These are phyloP conservation scores for Perccottus glenii DNA, from an alignment of 2,113 vertebrate genomes.

Conservation along the genomic window DNA sequence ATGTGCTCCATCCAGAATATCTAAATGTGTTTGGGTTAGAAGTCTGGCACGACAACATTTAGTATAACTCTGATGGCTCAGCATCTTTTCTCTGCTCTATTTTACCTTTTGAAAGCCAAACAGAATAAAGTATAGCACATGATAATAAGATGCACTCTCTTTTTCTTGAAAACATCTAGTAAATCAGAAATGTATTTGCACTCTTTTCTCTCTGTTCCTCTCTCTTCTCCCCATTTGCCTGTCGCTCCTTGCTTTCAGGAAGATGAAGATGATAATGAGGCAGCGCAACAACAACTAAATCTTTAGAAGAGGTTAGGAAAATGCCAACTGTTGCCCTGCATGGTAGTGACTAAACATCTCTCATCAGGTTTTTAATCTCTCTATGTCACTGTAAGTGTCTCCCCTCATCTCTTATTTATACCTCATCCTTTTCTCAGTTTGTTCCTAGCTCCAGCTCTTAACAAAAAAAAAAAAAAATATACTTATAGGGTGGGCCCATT, in stretches of 20 bases:
- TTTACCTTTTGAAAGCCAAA: constrained; percentile 54
- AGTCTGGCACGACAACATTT: constrained; percentile 43
- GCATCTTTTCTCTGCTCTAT: constrained; percentile 40
- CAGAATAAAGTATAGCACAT: constrained; percentile 62
- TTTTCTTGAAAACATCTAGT: constrained; percentile 52
- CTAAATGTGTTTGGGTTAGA: constrained; percentile 53
- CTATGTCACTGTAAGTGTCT: constrained; percentile 52
- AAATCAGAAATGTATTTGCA: constrained; percentile 53
- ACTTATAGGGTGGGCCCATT: neutral
- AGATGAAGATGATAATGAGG: constrained; percentile 63
- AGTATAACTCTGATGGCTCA: constrained; percentile 59
- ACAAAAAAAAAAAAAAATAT: neutral
- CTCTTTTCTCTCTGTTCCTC: constrained; percentile 19
- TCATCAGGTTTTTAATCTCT: constrained; percentile 45
- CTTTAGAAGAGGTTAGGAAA: constrained; percentile 47
- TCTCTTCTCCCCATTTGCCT: constrained; percentile 15
- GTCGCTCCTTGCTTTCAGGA: constrained; percentile 31
- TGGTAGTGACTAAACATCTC: constrained; percentile 59
- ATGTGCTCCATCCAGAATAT: neutral
- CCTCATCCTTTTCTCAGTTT: constrained; percentile 8
- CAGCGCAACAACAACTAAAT: constrained; percentile 52
- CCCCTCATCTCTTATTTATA: constrained; percentile 41
- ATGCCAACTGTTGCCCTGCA: constrained; percentile 45
- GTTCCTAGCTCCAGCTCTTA: constrained; percentile 13
- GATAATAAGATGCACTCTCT: constrained; percentile 65